Evolutionary conservation across 2,113 vertebrate genomes (phyloP), one percentile per base, ranked within the genome.

Genomic region (Cyprinodon tularosa): DNA sequence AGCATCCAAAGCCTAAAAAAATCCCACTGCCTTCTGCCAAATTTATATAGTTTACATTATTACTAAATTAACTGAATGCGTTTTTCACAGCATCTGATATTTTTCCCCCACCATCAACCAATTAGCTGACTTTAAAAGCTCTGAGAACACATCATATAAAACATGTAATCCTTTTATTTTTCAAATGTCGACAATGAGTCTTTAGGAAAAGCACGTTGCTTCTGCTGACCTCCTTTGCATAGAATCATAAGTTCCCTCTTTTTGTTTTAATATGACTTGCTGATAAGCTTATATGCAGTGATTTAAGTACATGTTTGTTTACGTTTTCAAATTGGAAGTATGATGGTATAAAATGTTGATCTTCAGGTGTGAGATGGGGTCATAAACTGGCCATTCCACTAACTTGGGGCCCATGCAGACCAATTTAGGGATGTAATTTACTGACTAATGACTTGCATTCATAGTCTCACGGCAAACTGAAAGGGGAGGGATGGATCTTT

Each of bases 361-460:
- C 17, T 57, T 15, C 17, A n/a, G 50, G 50, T 57, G 10, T 57
- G 50, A 57, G 50, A 57, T 9, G 17, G 20, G 50, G 50, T 8
- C 20, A n/a, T 3, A 20, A 9, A 8, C 5, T 42, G 4, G 50
- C 17, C 15, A 29, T 29, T 17, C 3, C 15, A 20, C 48, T 53
- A 20, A 53, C 15, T 17, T 20, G 48, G 17, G 20, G 15, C 15
- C 48, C 17, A 17, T 53, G 50, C 14, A 53, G 48, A 20, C 17
- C 13, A 17, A 68, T 62, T 74, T 72, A 57, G 68, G 67, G 68
- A 76, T 69, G 50, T 59, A 38, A 57, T 71, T 80, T 74, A 13
- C n/a, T 75, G 65, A 62, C 67, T 72, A 50, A 60, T 86, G 48
- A 61, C 67, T 71, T 64, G 67, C n/a, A n/a, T 20, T 57, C 14